Base-by-base conservation (phyloP, 2,113 vertebrate species). In the Plecotus auritus region DNA sequence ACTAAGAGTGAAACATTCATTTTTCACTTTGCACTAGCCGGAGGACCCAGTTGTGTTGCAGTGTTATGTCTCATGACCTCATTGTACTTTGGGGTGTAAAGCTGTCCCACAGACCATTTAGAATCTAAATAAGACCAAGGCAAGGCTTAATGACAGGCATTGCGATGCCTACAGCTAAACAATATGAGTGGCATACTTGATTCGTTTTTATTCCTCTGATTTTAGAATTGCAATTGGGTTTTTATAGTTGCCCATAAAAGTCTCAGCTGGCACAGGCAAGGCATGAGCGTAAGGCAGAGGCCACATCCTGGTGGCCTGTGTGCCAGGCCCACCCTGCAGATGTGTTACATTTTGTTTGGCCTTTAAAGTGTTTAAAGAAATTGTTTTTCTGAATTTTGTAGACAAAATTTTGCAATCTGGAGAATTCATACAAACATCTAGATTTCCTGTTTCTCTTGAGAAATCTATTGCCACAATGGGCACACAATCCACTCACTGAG, bases 281-380 rank as follows among this genome's bases (percentile, higher is more conserved):
- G 78, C 30, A 47, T 17, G 67, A 64, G 40, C 9, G 11, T 30
- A 78, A n/a, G 83, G 40, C 84, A 82, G 92, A 97, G 91, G 81
- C 84, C 93, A 90, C 95, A 96, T 96, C 86, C 90, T 93, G 93
- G 70, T 91, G 84, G 92, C 77, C 17, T 47, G 32, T 64, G 73
- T 90, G 81, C 59, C 40, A 77, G 85, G 72, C 20, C 92, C 72
- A 73, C 92, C 42, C 82, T 81, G 94, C 72, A 95, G 96, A 95
- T 93, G 90, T 69, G 88, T 91, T 94, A 70, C 81, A 51, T 88
- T 93, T 95, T 91, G 66, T 77, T 96, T 93, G 90, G 45, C 85
- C 28, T 92, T 90, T 77, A 40, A 56, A 90, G 22, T 93, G 77
- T 90, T 88, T 49, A 76, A 94, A 94, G n/a, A 91, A 73, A 85